phyloP scores from a whole-genome alignment of 2,113 vertebrate genomes.

The Scolopax mira region DNA sequence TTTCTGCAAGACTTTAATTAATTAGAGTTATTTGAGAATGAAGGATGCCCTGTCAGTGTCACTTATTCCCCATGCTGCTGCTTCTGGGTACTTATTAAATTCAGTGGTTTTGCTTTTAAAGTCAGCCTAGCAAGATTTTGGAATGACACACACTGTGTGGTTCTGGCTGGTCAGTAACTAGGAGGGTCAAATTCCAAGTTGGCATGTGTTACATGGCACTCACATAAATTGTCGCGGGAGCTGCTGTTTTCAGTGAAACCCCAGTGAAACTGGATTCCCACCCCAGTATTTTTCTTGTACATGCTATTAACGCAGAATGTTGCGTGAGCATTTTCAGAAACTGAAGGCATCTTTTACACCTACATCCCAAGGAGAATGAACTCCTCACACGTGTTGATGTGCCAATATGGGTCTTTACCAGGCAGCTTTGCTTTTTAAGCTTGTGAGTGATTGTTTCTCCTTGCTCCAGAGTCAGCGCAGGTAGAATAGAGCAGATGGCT shows the following conservation, averaged over 20 bases:
- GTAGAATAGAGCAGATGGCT: slow-evolving; percentile 61
- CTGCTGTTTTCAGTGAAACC: neutral
- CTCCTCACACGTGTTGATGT: neutral
- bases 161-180: slow-evolving; percentile 33
- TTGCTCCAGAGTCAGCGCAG: neutral
- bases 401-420: neutral
- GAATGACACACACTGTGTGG: neutral
- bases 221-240: neutral
- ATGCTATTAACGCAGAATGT: neutral
- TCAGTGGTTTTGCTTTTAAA: slow-evolving; percentile 25
- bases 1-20: slow-evolving; percentile 38
- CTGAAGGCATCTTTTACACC: neutral
- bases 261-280: neutral
- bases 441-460: neutral
- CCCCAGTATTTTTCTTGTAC: neutral
- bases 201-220: neutral
- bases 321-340: neutral
- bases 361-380: neutral
- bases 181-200: slow-evolving; percentile 25
- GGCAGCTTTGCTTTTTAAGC: neutral
- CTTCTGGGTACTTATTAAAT: neutral
- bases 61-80: neutral
- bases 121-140: neutral
- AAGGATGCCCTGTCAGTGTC: slow-evolving; percentile 8
- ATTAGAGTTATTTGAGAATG: slow-evolving; percentile 36